These are phyloP conservation scores for Siniperca chuatsi DNA, from an alignment of 2,113 vertebrate species.

Conservation along the genomic window DNA sequence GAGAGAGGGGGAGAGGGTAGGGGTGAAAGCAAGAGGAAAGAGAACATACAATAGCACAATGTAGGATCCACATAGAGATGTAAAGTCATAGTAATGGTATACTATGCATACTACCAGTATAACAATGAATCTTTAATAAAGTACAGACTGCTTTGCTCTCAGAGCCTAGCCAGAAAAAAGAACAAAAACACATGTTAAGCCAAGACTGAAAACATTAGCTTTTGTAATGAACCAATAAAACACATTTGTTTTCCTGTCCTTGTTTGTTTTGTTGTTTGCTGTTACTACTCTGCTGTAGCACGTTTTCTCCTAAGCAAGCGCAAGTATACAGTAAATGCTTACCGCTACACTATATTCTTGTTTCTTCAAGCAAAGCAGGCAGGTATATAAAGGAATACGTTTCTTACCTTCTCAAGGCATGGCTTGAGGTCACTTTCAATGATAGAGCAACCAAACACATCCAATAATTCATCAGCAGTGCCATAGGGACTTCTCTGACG, in stretches of 20 bases:
- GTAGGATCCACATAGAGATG: too few species aligned
- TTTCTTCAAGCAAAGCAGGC: background rate
- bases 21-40: too few species aligned
- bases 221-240: slow-evolving; percentile 44
- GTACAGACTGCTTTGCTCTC: slow-evolving; percentile 33
- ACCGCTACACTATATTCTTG: background rate
- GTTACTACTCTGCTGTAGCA: background rate
- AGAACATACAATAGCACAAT: too few species aligned
- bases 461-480: slow-evolving; percentile 60
- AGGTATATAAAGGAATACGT: background rate
- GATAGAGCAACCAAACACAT: slow-evolving; percentile 63
- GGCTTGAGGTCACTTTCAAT: slow-evolving; percentile 54
- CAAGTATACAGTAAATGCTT: background rate
- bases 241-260: slow-evolving; percentile 29
- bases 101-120: background rate
- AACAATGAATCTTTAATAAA: slow-evolving; percentile 33
- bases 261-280: slow-evolving; percentile 23
- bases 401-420: slow-evolving; percentile 80
- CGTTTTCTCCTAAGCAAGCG: background rate
- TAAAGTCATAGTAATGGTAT: too few species aligned
- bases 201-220: slow-evolving; percentile 38
- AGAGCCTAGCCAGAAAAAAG: slow-evolving; percentile 23
- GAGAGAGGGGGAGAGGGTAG: too few species aligned
- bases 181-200: slow-evolving; percentile 54
- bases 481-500: slow-evolving; percentile 52